Evolutionary conservation across 2,113 vertebrate genomes (phyloP).

Genomic region (Diadophis punctatus): DNA sequence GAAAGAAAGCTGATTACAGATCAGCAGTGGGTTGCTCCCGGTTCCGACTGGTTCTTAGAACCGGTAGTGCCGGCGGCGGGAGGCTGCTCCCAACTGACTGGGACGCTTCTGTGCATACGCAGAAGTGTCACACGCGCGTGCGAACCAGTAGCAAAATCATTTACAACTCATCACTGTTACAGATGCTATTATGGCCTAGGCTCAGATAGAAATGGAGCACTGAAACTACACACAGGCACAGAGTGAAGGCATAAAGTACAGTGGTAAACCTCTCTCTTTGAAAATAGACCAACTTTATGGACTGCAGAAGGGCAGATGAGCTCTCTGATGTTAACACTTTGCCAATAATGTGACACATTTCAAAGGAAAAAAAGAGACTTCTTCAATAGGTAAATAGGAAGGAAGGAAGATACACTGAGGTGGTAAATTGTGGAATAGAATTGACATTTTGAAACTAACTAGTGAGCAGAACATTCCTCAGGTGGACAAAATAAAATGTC

Average conservation of each 20-base stretch:
- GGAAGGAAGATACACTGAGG: background rate
- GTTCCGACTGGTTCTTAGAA: too few relatives aligned
- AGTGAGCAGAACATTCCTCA: background rate
- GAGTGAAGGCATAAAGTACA: background rate
- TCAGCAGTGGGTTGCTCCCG: too few relatives aligned
- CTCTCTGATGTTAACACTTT: background rate
- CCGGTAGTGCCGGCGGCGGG: too few relatives aligned
- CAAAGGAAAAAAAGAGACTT: background rate
- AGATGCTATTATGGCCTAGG: background rate
- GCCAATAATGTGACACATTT: background rate
- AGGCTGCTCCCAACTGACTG: too few relatives aligned
- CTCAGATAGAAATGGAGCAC: background rate
- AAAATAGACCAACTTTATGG: background rate
- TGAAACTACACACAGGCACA: background rate
- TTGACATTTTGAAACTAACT: background rate
- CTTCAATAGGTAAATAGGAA: background rate
- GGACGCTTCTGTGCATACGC: too few relatives aligned
- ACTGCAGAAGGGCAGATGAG: background rate
- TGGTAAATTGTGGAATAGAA: background rate
- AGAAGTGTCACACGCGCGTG: too few relatives aligned
- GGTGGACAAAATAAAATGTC: background rate
- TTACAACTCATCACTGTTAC: too few relatives aligned
- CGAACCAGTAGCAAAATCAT: too few relatives aligned
- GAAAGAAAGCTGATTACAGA: background rate
- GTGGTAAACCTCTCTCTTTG: background rate